Evolutionary conservation across 2,797 vertebrate genomes (phyloP), one percentile per base, ranked within the genome.

Genomic region (Dermochelys coriacea): DNA sequence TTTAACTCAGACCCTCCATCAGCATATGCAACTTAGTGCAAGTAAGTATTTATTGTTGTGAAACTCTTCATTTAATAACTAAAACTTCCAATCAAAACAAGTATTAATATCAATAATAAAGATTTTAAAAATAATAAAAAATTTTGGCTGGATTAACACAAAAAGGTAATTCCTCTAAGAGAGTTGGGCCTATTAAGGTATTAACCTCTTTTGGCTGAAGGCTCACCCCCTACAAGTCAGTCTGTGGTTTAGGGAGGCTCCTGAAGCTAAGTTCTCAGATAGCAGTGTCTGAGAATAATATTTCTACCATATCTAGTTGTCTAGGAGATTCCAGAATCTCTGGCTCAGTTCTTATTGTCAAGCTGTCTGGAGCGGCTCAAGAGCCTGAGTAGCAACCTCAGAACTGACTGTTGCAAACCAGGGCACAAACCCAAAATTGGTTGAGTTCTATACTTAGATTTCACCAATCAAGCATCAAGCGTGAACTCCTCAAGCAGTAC

Each of bases 1-100:
- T 81, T 5, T 64, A 81, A 89, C 57, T 86, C 80, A 77, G 41
- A 87, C 54, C 18, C 41, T 92, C 75, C 61, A 89, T 45, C 8
- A 84, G 29, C 18, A 78, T 80, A 86, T 82, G 18, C 29, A 86
- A 90, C 89, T 71, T 14, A 93, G 90, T 29, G 3, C 51, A 89
- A 86, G 88, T 83, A 75, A 85, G 45, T 55, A 88, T 25, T 87
- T 51, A 51, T 45, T 81, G 16, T 50, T 90, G 61, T 87, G 74
- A 95, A 94, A 82, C 23, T 90, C 78, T 6, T 71, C 83, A 82
- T 87, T 85, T 89, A 89, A 75, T 90, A 94, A 84, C 12, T 80
- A 82, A 91, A 83, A 47, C 8, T 64, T 75, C 47, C 55, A 49
- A 45, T 93, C 37, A 64, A 41, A 34, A 41, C 12, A 81, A 89